Evolutionary conservation across 1,140 invertebrate species (phyloP).

Genomic region (Coenobita brevimanus): DNA sequence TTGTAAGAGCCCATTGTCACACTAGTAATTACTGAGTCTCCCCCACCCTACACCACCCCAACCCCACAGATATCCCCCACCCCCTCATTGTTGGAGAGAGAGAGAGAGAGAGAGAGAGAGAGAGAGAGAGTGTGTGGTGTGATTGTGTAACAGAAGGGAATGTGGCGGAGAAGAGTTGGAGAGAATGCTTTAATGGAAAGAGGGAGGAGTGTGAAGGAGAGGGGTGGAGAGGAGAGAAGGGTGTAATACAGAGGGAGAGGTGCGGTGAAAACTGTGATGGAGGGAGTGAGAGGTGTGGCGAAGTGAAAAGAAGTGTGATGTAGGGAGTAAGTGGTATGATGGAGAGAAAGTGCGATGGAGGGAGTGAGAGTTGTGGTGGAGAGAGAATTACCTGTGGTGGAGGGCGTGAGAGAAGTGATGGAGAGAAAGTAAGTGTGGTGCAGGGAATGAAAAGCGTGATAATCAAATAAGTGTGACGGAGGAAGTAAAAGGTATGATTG

Average conservation of each 20-base stretch:
- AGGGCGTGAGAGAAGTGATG: background rate
- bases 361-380: too few species aligned
- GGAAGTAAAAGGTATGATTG: background rate
- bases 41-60: background rate
- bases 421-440: background rate
- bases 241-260: background rate
- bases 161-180: too few species aligned
- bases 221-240: background rate
- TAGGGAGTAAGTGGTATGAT: too few species aligned
- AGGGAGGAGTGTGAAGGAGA: background rate
- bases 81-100: too few species aligned
- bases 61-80: too few species aligned
- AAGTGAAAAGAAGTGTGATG: too few species aligned
- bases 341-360: too few species aligned
- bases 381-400: too few species aligned
- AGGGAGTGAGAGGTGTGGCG: background rate
- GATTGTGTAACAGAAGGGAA: background rate
- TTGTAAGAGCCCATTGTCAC: slow-evolving; percentile 9
- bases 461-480: background rate
- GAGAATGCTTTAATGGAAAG: background rate
- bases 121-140: background rate
- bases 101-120: background rate
- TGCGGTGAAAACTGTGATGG: background rate
- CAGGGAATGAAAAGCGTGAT: background rate
- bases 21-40: background rate